Evolutionary conservation across 2,888 invertebrate species (phyloP), one percentile per base, ranked within the genome.

Genomic region (Ectemnius continuus): DNA sequence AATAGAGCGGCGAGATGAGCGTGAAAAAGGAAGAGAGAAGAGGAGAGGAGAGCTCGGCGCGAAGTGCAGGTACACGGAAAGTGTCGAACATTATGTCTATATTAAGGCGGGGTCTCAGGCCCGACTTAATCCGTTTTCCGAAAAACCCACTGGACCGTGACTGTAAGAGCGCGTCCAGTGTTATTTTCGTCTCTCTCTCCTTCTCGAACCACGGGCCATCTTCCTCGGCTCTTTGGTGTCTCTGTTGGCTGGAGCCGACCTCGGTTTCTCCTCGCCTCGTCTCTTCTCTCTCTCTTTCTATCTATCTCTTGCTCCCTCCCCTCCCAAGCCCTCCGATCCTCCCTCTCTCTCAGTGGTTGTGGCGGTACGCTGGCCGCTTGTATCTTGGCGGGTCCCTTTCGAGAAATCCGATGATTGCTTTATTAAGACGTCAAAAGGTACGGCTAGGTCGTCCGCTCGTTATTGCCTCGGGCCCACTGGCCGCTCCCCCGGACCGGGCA

Each of bases 341-440:
- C 63, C 62, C 75, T 59, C 75, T 76, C 70, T 65, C 70, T 70
- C 76, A 67, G 75, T 70, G 76, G 75, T 70, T 70, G 76, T 67
- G 70, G 75, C 76, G 75, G 70, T 71, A 70, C 52, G 52, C 52
- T 52, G 52, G 52, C 16, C 52, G 52, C n/a, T 16, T 52, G 52
- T 52, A 52, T 52, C 52, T 52, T 14, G 52, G 52, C 52, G 52
- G 52, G 52, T 52, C 52, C 52, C 52, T 76, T 76, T 76, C 75
- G 57, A 76, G 75, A 76, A 76, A 76, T 76, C 75, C 64, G 75
- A 66, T 69, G 78, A 78, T 78, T 78, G 77, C 78, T 78, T 78
- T 78, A 78, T 78, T 78, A 78, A 78, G 78, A 78, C 69, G 78
- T 78, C 78, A 78, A 71, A 68, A 74, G 78, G 68, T 74, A 74